Base-by-base conservation (phyloP, 2,797 vertebrate species). In the Pseudopleuronectes americanus region DNA sequence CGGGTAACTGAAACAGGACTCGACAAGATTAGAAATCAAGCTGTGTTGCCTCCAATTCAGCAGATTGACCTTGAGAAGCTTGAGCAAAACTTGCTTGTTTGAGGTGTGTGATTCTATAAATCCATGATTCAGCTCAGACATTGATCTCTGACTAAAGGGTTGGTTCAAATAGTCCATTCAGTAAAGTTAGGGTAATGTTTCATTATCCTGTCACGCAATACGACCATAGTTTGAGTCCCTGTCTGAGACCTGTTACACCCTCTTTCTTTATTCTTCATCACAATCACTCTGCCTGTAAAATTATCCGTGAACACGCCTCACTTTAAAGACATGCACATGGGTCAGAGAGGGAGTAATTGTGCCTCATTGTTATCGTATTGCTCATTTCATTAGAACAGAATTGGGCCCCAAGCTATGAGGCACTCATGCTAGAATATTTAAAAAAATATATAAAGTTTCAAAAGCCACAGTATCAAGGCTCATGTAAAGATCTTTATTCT, bases 321-420 rank as follows among this genome's bases (percentile, higher is more conserved):
- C 22, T 19, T 53, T 57, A 23, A 56, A 59, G 6, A 23, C 49
- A 58, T 68, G 58, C 43, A 57, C 16, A 74, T 33, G 45, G 10
- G 70, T 60, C 33, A 70, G 28, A 31, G 21, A 31, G 19, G 59
- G 23, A 59, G 51, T 17, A 68, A 64, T 22, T 75, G 38, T 57
- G n/a, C 12, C 49, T 54, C 36, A 58, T 13, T 69, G 45, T 76
- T 57, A 68, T 56, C 0, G 43, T 33, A 24, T 23, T 26, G 13
- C 61, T 53, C 4, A 33, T 48, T 57, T 63, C 43, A 6, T 16
- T 45, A 45, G 41, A 45, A 45, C 43, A 45, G 13, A 33, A 52
- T 12, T n/a, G 33, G 13, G 13, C 13, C 55, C 21, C 10, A 31
- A 63, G 57, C 23, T 47, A 31, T 49, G 26, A 47, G 16, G 19